Conservation (phyloP, 1,140 invertebrate genomes). For the Lanistes nyassanus region DNA sequence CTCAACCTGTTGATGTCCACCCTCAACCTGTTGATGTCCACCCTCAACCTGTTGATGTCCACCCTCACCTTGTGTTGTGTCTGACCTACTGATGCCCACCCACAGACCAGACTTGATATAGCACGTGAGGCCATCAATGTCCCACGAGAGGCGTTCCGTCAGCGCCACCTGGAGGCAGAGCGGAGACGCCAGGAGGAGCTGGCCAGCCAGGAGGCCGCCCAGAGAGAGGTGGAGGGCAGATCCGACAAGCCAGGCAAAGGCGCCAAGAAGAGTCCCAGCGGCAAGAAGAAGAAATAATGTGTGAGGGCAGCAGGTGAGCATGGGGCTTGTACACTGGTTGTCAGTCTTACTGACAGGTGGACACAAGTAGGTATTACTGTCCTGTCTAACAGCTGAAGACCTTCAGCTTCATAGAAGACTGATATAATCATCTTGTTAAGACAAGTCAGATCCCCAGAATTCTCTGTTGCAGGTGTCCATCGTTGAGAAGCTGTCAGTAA, state of each 20-base stretch:
- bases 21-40: neutral
- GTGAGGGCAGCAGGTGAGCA: neutral
- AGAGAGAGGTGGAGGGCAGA: conserved; percentile 56
- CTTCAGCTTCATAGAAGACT: neutral
- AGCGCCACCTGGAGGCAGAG: conserved; percentile 63
- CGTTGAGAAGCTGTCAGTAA: neutral
- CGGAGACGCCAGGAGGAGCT: conserved; percentile 56
- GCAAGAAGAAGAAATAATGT: conserved; percentile 47
- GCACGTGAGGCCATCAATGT: conserved; percentile 55
- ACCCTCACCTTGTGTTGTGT: neutral
- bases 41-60: conserved; percentile 7
- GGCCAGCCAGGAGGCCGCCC: conserved; percentile 56
- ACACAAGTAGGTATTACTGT: neutral
- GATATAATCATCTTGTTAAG: neutral
- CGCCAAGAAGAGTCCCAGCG: conserved; percentile 59
- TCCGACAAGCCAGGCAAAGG: conserved; percentile 63
- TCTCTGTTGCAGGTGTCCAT: neutral
- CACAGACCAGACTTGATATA: conserved; percentile 60
- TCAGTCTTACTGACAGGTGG: too few species aligned
- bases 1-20: neutral
- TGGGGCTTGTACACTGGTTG: too few species aligned
- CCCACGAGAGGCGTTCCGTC: conserved; percentile 63
- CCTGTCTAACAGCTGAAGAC: neutral
- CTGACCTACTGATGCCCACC: conserved; percentile 2
- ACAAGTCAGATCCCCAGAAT: neutral